Evolutionary conservation across 2,113 vertebrate species (phyloP).

Genomic region (Cnemophilus loriae): DNA sequence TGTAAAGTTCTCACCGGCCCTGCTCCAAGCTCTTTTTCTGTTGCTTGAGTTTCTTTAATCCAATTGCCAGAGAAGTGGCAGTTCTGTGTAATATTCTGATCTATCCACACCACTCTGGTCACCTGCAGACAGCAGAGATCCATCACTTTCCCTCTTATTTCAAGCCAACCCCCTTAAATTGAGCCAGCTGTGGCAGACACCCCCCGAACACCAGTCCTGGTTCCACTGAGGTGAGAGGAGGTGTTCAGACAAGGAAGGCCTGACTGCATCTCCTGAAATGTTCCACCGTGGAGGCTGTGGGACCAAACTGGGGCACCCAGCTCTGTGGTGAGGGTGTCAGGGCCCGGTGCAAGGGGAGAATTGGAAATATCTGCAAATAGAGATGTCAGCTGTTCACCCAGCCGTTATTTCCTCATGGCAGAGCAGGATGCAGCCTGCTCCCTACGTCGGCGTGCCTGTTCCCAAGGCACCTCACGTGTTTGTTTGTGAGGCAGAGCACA

Average conservation of each 20-base stretch:
- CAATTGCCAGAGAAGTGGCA: background rate
- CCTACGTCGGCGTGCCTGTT: background rate
- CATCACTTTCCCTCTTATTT: background rate
- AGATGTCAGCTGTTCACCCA: background rate
- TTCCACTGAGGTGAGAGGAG: background rate
- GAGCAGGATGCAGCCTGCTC: background rate
- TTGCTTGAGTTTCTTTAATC: background rate
- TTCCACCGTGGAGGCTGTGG: no score
- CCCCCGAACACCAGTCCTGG: background rate
- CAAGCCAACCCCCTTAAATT: background rate
- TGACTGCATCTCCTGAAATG: background rate
- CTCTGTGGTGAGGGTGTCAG: background rate
- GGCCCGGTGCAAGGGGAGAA: background rate
- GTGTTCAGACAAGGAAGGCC: background rate
- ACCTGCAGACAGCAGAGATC: background rate
- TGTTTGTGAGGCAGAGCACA: conserved; percentile 42
- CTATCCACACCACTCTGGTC: background rate
- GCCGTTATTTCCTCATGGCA: background rate
- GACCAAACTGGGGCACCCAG: background rate
- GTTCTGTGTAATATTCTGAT: background rate
- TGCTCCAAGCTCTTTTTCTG: background rate
- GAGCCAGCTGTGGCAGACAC: background rate
- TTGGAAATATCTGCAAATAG: background rate
- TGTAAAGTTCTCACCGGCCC: background rate
- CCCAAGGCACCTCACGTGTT: conserved; percentile 8